phyloP scores from a whole-genome alignment of 2,888 invertebrate genomes.

The Mallateleia sp. region DNA sequence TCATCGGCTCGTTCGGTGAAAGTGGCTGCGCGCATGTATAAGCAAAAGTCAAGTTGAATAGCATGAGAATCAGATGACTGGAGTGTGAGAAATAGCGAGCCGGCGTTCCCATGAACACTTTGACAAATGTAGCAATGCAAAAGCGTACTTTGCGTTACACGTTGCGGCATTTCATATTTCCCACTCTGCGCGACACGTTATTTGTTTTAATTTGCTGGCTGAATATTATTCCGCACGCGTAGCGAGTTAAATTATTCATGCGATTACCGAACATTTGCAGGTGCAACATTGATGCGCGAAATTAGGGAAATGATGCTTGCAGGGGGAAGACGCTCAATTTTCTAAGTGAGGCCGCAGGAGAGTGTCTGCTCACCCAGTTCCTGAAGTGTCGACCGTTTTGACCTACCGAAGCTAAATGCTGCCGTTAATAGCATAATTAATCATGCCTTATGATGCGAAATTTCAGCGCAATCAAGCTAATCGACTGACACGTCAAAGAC shows the following conservation, averaged over 20 bases:
- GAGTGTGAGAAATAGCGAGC: slow-evolving; percentile 61
- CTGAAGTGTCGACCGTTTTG: slow-evolving; percentile 40
- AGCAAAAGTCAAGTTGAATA: too few relatives aligned
- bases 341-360: not conserved
- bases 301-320: not conserved
- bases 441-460: slow-evolving; percentile 41
- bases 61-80: slow-evolving; percentile 82
- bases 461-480: slow-evolving; percentile 43
- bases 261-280: not conserved
- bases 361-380: slow-evolving; percentile 29
- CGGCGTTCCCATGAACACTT: slow-evolving; percentile 44
- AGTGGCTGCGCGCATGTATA: too few relatives aligned
- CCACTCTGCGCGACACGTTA: not conserved
- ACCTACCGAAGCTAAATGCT: slow-evolving; percentile 36
- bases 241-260: not conserved
- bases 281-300: slow-evolving; percentile 14
- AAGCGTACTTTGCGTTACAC: slow-evolving; percentile 17
- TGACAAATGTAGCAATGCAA: slow-evolving; percentile 59
- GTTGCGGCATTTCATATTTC: slow-evolving; percentile 28
- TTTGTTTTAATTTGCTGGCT: slow-evolving; percentile 25
- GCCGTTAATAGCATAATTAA: slow-evolving; percentile 54
- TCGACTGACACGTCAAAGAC: slow-evolving; percentile 8
- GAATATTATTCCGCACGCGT: not conserved
- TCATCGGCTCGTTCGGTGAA: too few relatives aligned
- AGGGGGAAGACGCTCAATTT: not conserved